A percentile compares a stretch with the other conserved stretches of the same genome.
Evolutionary conservation across 37 sponge, comb jelly and placozoan genomes (phyloP).

Genomic region (Eunapius fragilis): DNA sequence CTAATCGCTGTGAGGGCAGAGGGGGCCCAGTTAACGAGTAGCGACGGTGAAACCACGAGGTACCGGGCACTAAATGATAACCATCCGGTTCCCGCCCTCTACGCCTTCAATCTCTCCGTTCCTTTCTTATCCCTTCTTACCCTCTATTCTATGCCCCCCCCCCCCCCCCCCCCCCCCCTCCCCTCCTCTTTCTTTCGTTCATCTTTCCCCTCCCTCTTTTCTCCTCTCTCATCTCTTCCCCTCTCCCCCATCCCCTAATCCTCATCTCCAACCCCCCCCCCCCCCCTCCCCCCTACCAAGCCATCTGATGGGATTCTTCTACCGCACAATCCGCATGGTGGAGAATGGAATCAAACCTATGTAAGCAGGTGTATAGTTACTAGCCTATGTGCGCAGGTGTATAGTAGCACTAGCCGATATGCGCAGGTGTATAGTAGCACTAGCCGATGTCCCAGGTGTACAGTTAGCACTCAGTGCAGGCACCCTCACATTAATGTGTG

Average conservation of each 20-base stretch:
- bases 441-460: too few species aligned
- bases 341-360: slow-evolving; percentile 98
- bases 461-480: too few species aligned
- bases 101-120: too few species aligned
- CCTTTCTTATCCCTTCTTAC: neutral
- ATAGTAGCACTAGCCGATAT: too few species aligned
- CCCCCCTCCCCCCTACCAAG: slow-evolving; percentile 27
- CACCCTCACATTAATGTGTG: too few species aligned
- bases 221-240: too few species aligned
- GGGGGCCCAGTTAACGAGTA: slow-evolving; percentile 80
- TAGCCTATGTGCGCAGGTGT: neutral
- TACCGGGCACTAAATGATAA: neutral
- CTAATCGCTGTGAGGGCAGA: slow-evolving; percentile 95
- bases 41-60: slow-evolving; percentile 96
- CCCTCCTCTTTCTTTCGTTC: neutral
- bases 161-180: neutral
- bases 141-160: neutral
- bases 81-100: neutral
- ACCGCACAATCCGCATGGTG: slow-evolving; percentile 95
- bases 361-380: slow-evolving; percentile 4
- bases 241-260: too few species aligned
- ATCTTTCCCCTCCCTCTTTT: neutral
- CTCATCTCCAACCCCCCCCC: neutral
- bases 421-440: too few species aligned
- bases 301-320: slow-evolving; percentile 96